Percentiles rank a stretch among this genome's conserved stretches.
Conservation (phyloP, 2,888 invertebrate genomes). For the Xestoiulus laeticollis region DNA sequence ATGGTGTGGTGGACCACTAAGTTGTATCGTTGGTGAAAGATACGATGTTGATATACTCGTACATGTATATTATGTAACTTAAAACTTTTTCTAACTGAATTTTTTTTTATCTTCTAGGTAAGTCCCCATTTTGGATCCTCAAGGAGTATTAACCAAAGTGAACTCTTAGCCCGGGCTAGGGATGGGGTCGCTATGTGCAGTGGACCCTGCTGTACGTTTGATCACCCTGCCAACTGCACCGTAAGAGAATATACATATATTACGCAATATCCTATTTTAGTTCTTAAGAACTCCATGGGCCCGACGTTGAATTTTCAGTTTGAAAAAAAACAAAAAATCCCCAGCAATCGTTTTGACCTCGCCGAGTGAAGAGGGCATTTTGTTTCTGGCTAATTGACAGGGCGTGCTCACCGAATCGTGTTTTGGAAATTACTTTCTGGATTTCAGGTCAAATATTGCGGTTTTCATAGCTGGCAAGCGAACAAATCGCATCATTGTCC, state of each 20-base stretch:
- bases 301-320: not conserved
- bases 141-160: slow-evolving; percentile 49
- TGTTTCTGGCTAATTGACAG: slow-evolving; percentile 8
- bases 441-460: slow-evolving; percentile 2
- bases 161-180: slow-evolving; percentile 49
- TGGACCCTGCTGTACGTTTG: slow-evolving; percentile 51
- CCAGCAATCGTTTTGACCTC: not conserved
- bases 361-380: not conserved
- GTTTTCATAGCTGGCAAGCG: not conserved
- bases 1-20: no score
- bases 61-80: not conserved
- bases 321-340: not conserved
- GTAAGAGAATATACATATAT: slow-evolving; percentile 45
- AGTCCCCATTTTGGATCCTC: slow-evolving; percentile 54
- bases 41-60: not conserved
- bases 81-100: not conserved
- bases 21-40: no score
- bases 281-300: not conserved
- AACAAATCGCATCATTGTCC: not conserved
- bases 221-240: slow-evolving; percentile 13
- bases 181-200: slow-evolving; percentile 52
- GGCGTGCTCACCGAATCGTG: not conserved
- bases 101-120: slow-evolving; percentile 48
- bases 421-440: not conserved
- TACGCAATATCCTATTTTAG: slow-evolving; percentile 14